These are phyloP conservation scores for Neolamprologus kungweensis DNA, from an alignment of 2,113 vertebrate genomes.

Conservation along the genomic window DNA sequence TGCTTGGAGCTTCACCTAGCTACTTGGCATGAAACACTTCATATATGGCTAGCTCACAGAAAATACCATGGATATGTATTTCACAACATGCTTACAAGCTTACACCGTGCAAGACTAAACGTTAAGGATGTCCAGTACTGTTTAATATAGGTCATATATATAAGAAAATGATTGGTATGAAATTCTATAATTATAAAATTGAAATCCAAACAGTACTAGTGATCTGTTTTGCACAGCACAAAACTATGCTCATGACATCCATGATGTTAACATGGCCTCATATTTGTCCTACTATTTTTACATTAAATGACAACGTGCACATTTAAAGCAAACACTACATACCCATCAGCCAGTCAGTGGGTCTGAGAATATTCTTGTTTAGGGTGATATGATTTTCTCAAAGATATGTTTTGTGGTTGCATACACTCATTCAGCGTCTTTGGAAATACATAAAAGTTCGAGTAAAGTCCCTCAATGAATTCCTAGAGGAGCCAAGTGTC, in stretches of 20 bases:
- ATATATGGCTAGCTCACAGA: not conserved
- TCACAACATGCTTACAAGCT: not conserved
- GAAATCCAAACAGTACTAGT: not conserved
- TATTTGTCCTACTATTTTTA: slow-evolving; percentile 25
- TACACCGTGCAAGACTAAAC: not conserved
- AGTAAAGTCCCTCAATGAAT: slow-evolving; percentile 27
- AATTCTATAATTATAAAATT: not conserved
- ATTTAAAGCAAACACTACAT: not conserved
- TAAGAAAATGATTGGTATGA: not conserved
- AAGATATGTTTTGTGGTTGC: slow-evolving; percentile 48
- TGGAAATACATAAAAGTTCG: slow-evolving; percentile 25
- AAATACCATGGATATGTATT: not conserved
- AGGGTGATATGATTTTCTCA: slow-evolving; percentile 39
- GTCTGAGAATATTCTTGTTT: slow-evolving; percentile 25
- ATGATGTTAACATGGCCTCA: not conserved
- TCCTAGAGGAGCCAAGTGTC: not conserved
- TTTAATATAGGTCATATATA: not conserved
- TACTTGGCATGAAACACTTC: not conserved
- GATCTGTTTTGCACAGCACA: not conserved
- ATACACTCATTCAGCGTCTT: slow-evolving; percentile 20
- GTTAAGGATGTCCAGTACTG: not conserved
- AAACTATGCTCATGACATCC: not conserved
- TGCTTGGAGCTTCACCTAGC: not conserved
- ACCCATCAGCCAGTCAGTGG: not conserved
- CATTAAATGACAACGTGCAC: slow-evolving; percentile 29